Conservation (phyloP, 2,888 invertebrate genomes). For the Cordilura impudica region DNA sequence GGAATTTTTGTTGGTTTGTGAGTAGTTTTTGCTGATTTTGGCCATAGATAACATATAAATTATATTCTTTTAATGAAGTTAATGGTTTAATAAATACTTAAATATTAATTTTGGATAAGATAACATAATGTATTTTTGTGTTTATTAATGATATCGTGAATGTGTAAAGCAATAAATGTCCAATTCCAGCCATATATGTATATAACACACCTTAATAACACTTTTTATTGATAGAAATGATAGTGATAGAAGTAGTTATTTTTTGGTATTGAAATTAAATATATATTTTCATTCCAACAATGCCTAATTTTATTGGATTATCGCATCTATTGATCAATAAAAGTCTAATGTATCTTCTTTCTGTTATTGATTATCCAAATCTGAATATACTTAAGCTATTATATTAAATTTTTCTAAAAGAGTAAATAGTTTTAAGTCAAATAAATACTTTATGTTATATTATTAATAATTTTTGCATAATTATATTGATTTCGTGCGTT, state of each 20-base stretch:
- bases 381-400: too few relatives aligned
- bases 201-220: background rate
- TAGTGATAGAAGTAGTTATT: too few relatives aligned
- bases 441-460: too few relatives aligned
- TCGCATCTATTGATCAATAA: background rate
- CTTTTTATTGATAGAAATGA: background rate
- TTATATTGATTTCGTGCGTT: too few relatives aligned
- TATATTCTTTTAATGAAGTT: conserved; percentile 11
- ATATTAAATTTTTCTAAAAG: too few relatives aligned
- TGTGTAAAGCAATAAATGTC: too few relatives aligned
- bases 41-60: background rate
- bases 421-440: too few relatives aligned
- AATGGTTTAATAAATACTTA: background rate
- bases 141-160: background rate
- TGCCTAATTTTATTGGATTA: background rate
- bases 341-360: background rate
- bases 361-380: too few relatives aligned
- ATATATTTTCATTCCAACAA: too few relatives aligned
- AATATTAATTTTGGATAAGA: background rate
- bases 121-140: background rate
- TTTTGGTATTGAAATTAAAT: too few relatives aligned
- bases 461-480: too few relatives aligned
- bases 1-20: background rate
- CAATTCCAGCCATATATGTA: too few relatives aligned
- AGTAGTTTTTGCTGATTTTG: background rate